Evolutionary conservation across 2,888 invertebrate species (phyloP).

Genomic region (Congeria kusceri): DNA sequence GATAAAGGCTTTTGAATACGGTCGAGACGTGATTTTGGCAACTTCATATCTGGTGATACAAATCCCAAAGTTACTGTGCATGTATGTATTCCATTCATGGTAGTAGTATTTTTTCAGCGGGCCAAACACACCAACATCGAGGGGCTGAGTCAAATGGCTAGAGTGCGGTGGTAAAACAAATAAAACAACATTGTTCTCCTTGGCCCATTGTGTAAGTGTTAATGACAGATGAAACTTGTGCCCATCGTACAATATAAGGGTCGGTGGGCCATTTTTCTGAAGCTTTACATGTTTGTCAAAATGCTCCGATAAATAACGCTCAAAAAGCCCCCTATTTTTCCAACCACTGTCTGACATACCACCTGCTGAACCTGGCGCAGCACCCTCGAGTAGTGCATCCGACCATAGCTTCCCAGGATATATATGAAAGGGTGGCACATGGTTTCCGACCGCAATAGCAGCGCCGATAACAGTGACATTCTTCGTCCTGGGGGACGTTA

Average conservation of each 20-base stretch:
- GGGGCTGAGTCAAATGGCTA: conserved; percentile 51
- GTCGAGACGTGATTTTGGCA: conserved; percentile 34
- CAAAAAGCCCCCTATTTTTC: conserved; percentile 21
- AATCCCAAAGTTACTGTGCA: conserved; percentile 41
- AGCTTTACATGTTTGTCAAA: conserved; percentile 29
- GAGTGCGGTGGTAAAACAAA: conserved; percentile 63
- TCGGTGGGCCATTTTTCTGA: not conserved
- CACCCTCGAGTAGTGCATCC: conserved; percentile 19
- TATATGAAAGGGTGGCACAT: conserved; percentile 35
- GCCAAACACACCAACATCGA: conserved; percentile 54
- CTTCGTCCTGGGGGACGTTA: conserved; percentile 37
- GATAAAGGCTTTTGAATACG: conserved; percentile 36
- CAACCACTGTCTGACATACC: conserved; percentile 28
- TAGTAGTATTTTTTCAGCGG: conserved; percentile 47
- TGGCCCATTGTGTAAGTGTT: conserved; percentile 50
- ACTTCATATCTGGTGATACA: conserved; percentile 48
- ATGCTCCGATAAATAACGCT: conserved; percentile 14
- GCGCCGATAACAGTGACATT: conserved; percentile 47
- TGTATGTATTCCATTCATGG: conserved; percentile 38
- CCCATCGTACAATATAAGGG: conserved; percentile 51
- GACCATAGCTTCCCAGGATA: conserved; percentile 30
- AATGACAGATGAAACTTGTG: conserved; percentile 47
- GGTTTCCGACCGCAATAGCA: conserved; percentile 50
- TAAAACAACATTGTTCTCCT: conserved; percentile 43
- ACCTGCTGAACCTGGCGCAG: conserved; percentile 25